Percentiles rank a stretch among this genome's conserved stretches.
phyloP scores from a whole-genome alignment of 2,888 invertebrate genomes.

The Noctua janthina region DNA sequence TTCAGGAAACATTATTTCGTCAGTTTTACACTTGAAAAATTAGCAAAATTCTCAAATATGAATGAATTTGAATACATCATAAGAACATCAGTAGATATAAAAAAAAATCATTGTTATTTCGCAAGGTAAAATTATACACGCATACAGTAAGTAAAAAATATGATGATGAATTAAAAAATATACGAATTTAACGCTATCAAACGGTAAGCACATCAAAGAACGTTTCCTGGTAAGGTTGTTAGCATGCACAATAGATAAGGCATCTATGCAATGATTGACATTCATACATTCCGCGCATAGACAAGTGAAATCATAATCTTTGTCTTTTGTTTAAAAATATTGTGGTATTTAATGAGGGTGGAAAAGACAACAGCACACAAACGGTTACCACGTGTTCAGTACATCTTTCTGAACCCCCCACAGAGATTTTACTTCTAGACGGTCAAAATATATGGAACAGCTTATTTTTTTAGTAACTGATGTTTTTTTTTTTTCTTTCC shows the following conservation, averaged over 20 bases:
- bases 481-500: not conserved
- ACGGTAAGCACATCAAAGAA: not conserved
- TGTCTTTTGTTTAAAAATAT: not conserved
- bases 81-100: not conserved
- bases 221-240: conserved; percentile 8
- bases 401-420: not conserved
- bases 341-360: not conserved
- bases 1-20: not conserved
- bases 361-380: not conserved
- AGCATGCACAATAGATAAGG: not conserved
- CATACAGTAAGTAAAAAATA: not conserved
- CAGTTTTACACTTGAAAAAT: not conserved
- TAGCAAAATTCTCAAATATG: not conserved
- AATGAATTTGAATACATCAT: not conserved
- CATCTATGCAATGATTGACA: conserved; percentile 12
- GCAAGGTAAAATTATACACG: not conserved
- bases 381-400: not conserved
- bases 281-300: not conserved
- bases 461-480: not conserved
- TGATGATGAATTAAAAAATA: not conserved
- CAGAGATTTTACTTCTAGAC: not conserved
- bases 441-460: not conserved
- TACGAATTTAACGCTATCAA: not conserved
- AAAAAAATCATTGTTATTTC: not conserved
- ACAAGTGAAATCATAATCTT: not conserved